Conservation (phyloP, 2,797 vertebrate species). For the Galaxias olidus region DNA sequence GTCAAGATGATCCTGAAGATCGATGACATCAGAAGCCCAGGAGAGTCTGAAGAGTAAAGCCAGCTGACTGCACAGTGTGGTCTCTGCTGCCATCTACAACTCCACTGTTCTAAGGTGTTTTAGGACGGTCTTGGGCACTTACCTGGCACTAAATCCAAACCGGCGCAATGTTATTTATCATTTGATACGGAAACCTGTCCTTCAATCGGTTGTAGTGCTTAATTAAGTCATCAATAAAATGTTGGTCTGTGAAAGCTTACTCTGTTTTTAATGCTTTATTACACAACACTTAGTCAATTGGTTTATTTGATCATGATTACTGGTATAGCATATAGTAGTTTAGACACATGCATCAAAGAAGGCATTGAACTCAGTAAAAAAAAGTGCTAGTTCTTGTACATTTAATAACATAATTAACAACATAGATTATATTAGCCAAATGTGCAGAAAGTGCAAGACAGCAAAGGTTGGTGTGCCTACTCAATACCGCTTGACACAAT, state of each 20-base stretch:
- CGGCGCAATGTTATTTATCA: slow-evolving; percentile 82
- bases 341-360: no score
- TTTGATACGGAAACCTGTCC: slow-evolving; percentile 65
- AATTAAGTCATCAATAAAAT: slow-evolving; percentile 77
- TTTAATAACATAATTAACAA: no score
- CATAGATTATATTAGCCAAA: no score
- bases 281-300: no score
- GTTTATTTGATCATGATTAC: no score
- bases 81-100: slow-evolving; percentile 31
- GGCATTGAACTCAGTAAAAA: no score
- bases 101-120: slow-evolving; percentile 1
- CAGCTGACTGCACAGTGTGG: slow-evolving; percentile 12
- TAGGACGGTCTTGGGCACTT: slow-evolving; percentile 61
- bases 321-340: no score
- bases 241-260: slow-evolving; percentile 53
- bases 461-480: no score
- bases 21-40: slow-evolving; percentile 93
- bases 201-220: slow-evolving; percentile 67
- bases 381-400: no score
- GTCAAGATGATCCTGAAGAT: slow-evolving; percentile 99
- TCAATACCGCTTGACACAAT: no score
- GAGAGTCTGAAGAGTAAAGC: slow-evolving; percentile 88
- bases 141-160: slow-evolving; percentile 51
- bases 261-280: not conserved
- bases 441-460: no score